These are phyloP conservation scores for Agrotis ipsilon DNA, from an alignment of 2,888 invertebrate species.

Conservation along the genomic window DNA sequence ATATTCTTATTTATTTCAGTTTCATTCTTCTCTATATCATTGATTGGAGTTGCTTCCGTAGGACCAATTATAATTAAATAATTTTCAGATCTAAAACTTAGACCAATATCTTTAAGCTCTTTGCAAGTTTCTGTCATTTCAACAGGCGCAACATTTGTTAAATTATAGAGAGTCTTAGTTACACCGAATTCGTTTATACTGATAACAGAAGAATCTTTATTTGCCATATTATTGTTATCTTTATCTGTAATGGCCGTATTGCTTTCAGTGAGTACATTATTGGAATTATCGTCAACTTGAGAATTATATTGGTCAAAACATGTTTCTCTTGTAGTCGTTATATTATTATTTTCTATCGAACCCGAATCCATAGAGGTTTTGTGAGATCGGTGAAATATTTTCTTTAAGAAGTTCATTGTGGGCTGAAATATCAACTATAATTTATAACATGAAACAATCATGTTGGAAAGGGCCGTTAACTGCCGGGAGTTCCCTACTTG, in stretches of 20 bases:
- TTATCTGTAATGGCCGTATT: background rate
- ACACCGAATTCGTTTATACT: background rate
- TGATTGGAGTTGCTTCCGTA: background rate
- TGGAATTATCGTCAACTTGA: constrained; percentile 5
- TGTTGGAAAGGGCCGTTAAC: no score
- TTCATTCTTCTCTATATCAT: background rate
- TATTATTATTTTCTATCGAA: background rate
- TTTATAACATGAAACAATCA: no score
- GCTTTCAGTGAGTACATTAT: background rate
- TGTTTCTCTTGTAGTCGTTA: background rate
- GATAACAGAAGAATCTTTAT: background rate
- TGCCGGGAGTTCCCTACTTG: no score
- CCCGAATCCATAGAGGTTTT: background rate
- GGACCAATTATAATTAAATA: background rate
- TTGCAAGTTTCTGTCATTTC: background rate
- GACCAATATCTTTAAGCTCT: background rate
- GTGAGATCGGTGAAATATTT: constrained; percentile 19
- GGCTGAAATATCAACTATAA: constrained; percentile 33
- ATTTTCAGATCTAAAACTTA: background rate
- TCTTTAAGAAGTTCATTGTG: constrained; percentile 45
- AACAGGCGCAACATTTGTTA: constrained; percentile 31
- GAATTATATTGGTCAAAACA: background rate
- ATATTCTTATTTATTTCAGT: background rate
- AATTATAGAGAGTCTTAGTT: constrained; percentile 7
- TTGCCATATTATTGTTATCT: background rate